phyloP scores from a whole-genome alignment of 2,888 invertebrate genomes.

The Drosophila merina region DNA sequence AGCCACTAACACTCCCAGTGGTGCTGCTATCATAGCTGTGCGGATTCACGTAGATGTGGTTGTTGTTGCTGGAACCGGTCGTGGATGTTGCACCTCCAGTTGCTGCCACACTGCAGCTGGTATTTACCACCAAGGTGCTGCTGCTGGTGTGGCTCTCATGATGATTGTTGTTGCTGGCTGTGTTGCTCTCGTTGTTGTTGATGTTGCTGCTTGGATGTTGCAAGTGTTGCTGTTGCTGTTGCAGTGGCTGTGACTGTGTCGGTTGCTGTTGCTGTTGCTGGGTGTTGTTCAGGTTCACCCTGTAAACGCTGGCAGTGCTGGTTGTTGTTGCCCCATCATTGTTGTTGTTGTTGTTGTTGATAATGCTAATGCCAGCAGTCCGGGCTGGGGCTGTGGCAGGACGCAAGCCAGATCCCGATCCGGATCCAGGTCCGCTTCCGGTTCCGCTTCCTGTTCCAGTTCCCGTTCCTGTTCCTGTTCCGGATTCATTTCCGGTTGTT shows the following conservation, averaged over 20 bases:
- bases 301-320: slow-evolving; percentile 56
- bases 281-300: slow-evolving; percentile 59
- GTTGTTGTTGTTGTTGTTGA: slow-evolving; percentile 53
- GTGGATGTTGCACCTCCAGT: slow-evolving; percentile 38
- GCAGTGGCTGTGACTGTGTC: slow-evolving; percentile 25
- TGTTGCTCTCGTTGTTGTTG: slow-evolving; percentile 44
- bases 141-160: slow-evolving; percentile 53
- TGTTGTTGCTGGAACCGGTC: slow-evolving; percentile 73
- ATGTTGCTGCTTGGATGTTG: slow-evolving; percentile 59
- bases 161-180: slow-evolving; percentile 46
- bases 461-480: slow-evolving; percentile 46
- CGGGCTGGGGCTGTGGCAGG: slow-evolving; percentile 59
- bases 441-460: slow-evolving; percentile 47
- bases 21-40: slow-evolving; percentile 82
- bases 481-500: slow-evolving; percentile 43
- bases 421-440: slow-evolving; percentile 31
- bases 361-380: slow-evolving; percentile 51
- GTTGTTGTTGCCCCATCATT: slow-evolving; percentile 40
- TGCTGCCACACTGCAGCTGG: slow-evolving; percentile 22
- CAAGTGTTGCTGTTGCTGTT: slow-evolving; percentile 24
- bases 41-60: slow-evolving; percentile 83
- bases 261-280: no score
- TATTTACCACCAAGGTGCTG: slow-evolving; percentile 50
- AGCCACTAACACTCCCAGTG: slow-evolving; percentile 77
- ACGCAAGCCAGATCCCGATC: slow-evolving; percentile 20